Evolutionary conservation across 2,113 vertebrate genomes (phyloP).

Genomic region (Nipponia nippon): DNA sequence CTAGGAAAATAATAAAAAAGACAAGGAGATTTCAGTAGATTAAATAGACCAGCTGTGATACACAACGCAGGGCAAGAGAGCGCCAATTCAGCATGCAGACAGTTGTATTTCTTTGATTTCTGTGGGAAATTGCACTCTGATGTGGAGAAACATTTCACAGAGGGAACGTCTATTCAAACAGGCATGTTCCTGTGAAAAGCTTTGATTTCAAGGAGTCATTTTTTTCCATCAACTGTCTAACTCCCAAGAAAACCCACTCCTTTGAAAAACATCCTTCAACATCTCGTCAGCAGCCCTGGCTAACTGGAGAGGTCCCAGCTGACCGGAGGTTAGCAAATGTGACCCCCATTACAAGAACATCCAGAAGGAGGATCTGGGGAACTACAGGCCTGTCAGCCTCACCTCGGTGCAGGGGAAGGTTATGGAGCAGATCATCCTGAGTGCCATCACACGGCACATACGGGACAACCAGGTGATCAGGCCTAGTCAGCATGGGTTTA

Average conservation of each 20-base stretch:
- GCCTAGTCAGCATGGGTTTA: too few relatives aligned
- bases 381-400: too few relatives aligned
- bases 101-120: not conserved
- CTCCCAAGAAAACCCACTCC: fast-evolving
- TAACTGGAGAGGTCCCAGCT: too few relatives aligned
- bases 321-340: too few relatives aligned
- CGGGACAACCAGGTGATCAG: too few relatives aligned
- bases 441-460: too few relatives aligned
- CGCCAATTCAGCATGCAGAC: not conserved
- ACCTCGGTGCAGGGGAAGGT: too few relatives aligned
- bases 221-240: not conserved
- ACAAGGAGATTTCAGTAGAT: not conserved
- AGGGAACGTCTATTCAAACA: not conserved
- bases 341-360: too few relatives aligned
- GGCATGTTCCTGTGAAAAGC: not conserved
- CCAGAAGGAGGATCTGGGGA: too few relatives aligned
- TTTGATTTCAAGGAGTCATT: not conserved
- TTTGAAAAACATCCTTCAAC: not conserved
- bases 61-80: not conserved
- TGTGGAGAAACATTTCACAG: not conserved
- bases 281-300: not conserved
- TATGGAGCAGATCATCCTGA: too few relatives aligned
- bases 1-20: not conserved
- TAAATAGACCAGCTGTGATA: not conserved
- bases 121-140: not conserved